A percentile compares a stretch with the other conserved stretches of the same genome.
Conservation (phyloP, 2,888 invertebrate genomes). For the Eupithecia abbreviata region DNA sequence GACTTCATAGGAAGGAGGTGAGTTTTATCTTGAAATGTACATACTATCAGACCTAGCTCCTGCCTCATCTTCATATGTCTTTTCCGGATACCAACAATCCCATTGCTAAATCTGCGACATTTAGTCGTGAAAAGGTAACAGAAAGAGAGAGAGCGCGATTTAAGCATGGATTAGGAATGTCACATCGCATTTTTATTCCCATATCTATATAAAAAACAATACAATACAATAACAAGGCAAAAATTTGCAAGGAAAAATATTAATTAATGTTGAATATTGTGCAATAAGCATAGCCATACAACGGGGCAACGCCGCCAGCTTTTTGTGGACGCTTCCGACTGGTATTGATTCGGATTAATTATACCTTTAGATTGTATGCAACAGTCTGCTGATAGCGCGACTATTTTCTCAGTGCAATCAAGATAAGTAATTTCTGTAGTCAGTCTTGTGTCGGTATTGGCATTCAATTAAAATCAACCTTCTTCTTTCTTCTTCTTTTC, state of each 20-base stretch:
- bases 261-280: not conserved
- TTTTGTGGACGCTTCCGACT: too few species aligned
- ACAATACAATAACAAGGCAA: not conserved
- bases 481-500: constrained; percentile 41
- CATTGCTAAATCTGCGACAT: not conserved
- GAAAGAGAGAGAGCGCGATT: not conserved
- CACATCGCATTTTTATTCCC: too few species aligned
- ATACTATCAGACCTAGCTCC: not conserved
- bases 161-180: not conserved
- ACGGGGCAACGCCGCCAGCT: not conserved
- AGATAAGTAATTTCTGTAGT: not conserved
- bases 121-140: not conserved
- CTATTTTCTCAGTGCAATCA: not conserved
- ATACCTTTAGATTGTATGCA: not conserved
- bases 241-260: not conserved
- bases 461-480: not conserved
- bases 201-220: too few species aligned
- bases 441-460: not conserved
- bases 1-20: constrained; percentile 73
- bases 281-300: not conserved
- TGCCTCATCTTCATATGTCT: not conserved
- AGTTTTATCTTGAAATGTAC: constrained; percentile 10
- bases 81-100: not conserved
- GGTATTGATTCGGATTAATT: not conserved
- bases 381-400: not conserved